Conservation (phyloP, 2,113 vertebrate species). For the Halichoeres trimaculatus region DNA sequence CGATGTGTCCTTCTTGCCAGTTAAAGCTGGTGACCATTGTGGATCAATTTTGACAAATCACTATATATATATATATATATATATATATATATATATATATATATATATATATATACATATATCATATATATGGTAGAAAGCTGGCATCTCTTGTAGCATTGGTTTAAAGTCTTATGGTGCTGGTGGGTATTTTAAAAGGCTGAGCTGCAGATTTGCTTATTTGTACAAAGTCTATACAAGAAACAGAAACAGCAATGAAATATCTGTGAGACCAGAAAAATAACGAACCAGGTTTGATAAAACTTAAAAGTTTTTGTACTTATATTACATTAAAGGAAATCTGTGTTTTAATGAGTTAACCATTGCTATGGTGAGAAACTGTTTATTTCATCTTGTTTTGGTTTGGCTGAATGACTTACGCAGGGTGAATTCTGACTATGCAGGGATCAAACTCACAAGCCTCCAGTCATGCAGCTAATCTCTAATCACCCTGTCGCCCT, state of each 20-base stretch:
- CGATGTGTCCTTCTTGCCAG: too few species aligned
- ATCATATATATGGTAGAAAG: too few species aligned
- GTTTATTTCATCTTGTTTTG: slow-evolving; percentile 44
- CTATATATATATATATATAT: too few species aligned
- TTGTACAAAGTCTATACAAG: too few species aligned
- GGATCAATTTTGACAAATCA: too few species aligned
- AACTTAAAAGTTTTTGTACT: slow-evolving; percentile 9
- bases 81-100: too few species aligned
- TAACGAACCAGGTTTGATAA: background rate
- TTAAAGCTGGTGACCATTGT: too few species aligned
- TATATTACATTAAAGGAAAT: background rate
- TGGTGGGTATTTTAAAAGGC: too few species aligned
- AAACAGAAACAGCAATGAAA: background rate
- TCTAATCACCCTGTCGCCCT: slow-evolving; percentile 64
- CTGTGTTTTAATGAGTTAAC: slow-evolving; percentile 17
- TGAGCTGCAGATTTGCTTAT: too few species aligned
- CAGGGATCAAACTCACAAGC: slow-evolving; percentile 57
- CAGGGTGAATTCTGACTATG: slow-evolving; percentile 52
- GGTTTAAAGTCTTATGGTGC: too few species aligned
- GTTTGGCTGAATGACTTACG: slow-evolving; percentile 32
- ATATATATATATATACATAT: too few species aligned
- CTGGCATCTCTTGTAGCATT: too few species aligned
- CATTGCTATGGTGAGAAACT: background rate
- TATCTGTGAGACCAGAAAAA: background rate
- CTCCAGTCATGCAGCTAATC: slow-evolving; percentile 69